Conservation (phyloP, 1,140 invertebrate species). For the Halictus rubicundus region DNA sequence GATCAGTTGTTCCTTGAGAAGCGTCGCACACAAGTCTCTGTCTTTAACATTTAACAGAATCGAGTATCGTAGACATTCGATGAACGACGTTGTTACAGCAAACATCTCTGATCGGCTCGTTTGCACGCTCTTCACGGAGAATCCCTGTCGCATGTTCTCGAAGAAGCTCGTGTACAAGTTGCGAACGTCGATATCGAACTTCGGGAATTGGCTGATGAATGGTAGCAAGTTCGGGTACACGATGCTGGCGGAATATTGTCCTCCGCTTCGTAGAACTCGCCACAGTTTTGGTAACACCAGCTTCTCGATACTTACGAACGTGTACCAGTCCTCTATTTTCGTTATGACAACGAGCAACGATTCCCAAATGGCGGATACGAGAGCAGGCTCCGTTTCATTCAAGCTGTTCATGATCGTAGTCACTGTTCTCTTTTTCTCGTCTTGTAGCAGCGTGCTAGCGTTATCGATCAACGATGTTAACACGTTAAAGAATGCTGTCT, state of each 20-base stretch:
- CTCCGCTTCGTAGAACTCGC: conserved; percentile 84
- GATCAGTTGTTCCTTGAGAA: conserved; percentile 77
- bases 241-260: conserved; percentile 85
- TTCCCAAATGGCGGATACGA: conserved; percentile 87
- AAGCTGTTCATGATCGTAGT: conserved; percentile 85
- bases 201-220: conserved; percentile 86
- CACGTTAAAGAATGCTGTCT: conserved; percentile 85
- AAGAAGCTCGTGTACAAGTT: conserved; percentile 86
- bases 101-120: conserved; percentile 83
- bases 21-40: conserved; percentile 72
- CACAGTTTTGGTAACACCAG: conserved; percentile 87
- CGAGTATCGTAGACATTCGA: conserved; percentile 87
- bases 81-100: conserved; percentile 83
- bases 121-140: conserved; percentile 80
- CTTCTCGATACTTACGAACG: conserved; percentile 85
- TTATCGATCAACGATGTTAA: conserved; percentile 84
- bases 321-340: conserved; percentile 86
- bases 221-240: conserved; percentile 89
- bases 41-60: conserved; percentile 78
- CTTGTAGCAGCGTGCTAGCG: conserved; percentile 75
- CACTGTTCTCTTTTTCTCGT: conserved; percentile 82
- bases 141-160: conserved; percentile 83
- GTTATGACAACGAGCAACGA: conserved; percentile 83
- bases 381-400: conserved; percentile 86
- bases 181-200: conserved; percentile 79